Conservation (phyloP, 2,113 vertebrate species). For the Cettia cetti region DNA sequence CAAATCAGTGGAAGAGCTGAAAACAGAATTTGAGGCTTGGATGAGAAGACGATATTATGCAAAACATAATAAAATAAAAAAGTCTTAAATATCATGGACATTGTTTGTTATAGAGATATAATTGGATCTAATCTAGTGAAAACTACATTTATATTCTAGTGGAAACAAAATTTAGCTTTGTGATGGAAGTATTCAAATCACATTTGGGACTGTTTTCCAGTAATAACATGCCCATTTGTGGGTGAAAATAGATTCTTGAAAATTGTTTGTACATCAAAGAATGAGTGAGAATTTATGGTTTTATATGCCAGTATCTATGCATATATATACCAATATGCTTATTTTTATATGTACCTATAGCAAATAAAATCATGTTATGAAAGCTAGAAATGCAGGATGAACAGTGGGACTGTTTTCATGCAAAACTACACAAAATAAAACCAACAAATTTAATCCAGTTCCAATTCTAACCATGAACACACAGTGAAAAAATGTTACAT, state of each 20-base stretch:
- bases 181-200: neutral
- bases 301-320: neutral
- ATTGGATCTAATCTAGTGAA: neutral
- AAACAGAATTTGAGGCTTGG: neutral
- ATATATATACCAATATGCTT: neutral
- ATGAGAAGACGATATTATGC: neutral
- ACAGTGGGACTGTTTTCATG: neutral
- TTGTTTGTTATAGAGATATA: neutral
- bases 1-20: neutral
- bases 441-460: neutral
- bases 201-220: neutral
- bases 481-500: neutral
- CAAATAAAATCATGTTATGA: neutral
- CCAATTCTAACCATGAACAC: neutral
- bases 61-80: neutral
- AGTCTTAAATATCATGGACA: neutral
- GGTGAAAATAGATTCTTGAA: neutral
- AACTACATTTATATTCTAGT: neutral
- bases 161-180: neutral
- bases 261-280: neutral
- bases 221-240: neutral
- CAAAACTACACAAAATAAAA: neutral
- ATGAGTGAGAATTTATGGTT: neutral
- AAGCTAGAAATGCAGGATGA: neutral
- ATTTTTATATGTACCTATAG: neutral